phyloP scores from a whole-genome alignment of 1,140 invertebrate species.

The Aethina tumida region DNA sequence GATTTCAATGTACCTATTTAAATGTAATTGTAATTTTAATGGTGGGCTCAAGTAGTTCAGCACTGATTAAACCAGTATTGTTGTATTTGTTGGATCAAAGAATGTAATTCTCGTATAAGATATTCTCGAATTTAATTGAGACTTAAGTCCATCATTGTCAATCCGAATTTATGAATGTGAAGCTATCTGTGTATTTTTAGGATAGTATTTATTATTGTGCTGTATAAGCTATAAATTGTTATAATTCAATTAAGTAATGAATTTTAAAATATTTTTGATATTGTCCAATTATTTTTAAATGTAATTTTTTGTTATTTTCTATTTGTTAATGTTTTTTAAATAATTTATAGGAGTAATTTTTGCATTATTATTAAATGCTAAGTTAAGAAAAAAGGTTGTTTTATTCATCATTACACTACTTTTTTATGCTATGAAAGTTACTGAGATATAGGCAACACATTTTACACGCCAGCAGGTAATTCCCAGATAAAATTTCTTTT shows the following conservation, averaged over 20 bases:
- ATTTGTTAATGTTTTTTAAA: too few relatives aligned
- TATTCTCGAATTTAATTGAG: constrained; percentile 5
- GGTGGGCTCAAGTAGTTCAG: background rate
- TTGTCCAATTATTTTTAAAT: too few relatives aligned
- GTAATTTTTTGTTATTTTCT: too few relatives aligned
- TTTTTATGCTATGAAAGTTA: too few relatives aligned
- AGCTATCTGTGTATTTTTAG: constrained; percentile 4
- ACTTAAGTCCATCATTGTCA: constrained; percentile 12
- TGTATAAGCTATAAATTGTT: constrained; percentile 8
- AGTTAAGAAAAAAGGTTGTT: too few relatives aligned
- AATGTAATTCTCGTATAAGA: background rate
- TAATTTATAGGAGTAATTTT: too few relatives aligned
- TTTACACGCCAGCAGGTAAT: too few relatives aligned
- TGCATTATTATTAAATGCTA: too few relatives aligned
- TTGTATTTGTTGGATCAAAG: constrained; percentile 7
- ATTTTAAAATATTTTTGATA: constrained; percentile 12
- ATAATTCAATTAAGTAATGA: constrained; percentile 7
- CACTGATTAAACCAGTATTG: constrained; percentile 2
- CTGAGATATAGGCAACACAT: too few relatives aligned
- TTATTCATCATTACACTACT: too few relatives aligned
- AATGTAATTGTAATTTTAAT: constrained; percentile 1
- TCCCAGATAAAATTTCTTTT: too few relatives aligned
- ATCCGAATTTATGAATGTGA: constrained; percentile 21
- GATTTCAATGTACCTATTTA: background rate
- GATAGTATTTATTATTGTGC: too few relatives aligned